A percentile compares a stretch with the other conserved stretches of the same genome.
These are phyloP conservation scores for Halcyon senegalensis DNA, from an alignment of 2,113 vertebrate species.

Conservation along the genomic window DNA sequence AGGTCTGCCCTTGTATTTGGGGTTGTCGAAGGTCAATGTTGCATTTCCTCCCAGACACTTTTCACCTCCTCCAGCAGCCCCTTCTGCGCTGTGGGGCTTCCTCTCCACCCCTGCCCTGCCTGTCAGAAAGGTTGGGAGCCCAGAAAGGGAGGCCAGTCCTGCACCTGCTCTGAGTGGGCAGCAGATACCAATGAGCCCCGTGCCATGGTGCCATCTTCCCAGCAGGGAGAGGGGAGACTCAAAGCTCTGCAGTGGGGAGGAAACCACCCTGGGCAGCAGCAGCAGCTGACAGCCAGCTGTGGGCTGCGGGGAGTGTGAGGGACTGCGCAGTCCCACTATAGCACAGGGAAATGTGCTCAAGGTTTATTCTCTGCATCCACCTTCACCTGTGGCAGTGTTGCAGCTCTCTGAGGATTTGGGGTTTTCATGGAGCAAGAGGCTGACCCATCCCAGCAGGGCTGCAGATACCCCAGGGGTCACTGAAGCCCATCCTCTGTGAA, in stretches of 20 bases:
- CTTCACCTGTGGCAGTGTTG: too few relatives aligned
- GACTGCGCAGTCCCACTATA: accelerated
- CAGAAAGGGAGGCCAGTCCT: background rate
- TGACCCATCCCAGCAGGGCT: background rate
- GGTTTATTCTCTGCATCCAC: background rate
- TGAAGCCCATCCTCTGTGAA: background rate
- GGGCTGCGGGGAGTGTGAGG: background rate
- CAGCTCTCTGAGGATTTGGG: background rate
- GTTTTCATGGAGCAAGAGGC: background rate
- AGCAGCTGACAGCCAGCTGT: accelerated
- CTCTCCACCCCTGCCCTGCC: background rate
- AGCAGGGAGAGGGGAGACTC: background rate
- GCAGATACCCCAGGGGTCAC: accelerated
- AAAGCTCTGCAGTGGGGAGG: accelerated
- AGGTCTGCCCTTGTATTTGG: background rate
- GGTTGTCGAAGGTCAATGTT: background rate
- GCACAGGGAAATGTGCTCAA: background rate
- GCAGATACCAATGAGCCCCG: background rate
- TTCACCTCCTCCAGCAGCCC: accelerated
- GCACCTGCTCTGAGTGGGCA: background rate
- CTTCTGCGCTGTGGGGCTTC: accelerated
- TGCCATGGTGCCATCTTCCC: background rate
- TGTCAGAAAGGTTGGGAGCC: background rate
- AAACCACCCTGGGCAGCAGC: background rate
- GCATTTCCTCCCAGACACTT: background rate